phyloP scores from a whole-genome alignment of 2,888 invertebrate species.

The Erebia epiphron region DNA sequence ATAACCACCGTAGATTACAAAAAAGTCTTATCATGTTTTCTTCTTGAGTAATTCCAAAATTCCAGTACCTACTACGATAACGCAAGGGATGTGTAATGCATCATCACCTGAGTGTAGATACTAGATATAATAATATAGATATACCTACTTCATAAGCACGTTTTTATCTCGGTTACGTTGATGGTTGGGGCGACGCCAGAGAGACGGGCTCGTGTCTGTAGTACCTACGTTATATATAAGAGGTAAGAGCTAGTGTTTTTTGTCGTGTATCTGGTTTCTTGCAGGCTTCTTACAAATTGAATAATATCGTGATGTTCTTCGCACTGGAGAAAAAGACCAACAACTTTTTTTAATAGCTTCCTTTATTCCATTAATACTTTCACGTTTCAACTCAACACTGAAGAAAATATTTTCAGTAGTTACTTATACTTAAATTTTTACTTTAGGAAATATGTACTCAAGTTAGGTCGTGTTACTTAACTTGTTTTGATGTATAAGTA shows the following conservation, averaged over 20 bases:
- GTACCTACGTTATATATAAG: slow-evolving; percentile 12
- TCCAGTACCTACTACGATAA: neutral
- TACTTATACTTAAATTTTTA: neutral
- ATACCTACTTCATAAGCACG: neutral
- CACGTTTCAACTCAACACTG: too few relatives aligned
- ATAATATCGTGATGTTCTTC: slow-evolving; percentile 6
- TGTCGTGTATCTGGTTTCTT: slow-evolving; percentile 17
- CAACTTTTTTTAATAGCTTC: slow-evolving; percentile 4
- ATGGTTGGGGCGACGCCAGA: slow-evolving; percentile 5
- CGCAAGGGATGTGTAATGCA: neutral
- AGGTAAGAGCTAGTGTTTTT: slow-evolving; percentile 8
- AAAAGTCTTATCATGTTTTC: neutral
- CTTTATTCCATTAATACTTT: neutral
- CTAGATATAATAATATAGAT: neutral
- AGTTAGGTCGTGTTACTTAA: too few relatives aligned
- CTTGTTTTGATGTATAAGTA: too few relatives aligned
- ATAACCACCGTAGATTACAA: neutral
- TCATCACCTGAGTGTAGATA: neutral
- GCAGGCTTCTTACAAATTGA: slow-evolving; percentile 1
- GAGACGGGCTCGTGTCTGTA: slow-evolving; percentile 5
- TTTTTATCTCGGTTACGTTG: slow-evolving; percentile 13
- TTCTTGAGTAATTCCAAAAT: neutral
- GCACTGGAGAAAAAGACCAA: neutral
- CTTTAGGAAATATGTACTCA: neutral
- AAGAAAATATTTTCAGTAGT: neutral